Conservation (phyloP, 2,888 invertebrate species). For the Caenorhabditis sp. region DNA sequence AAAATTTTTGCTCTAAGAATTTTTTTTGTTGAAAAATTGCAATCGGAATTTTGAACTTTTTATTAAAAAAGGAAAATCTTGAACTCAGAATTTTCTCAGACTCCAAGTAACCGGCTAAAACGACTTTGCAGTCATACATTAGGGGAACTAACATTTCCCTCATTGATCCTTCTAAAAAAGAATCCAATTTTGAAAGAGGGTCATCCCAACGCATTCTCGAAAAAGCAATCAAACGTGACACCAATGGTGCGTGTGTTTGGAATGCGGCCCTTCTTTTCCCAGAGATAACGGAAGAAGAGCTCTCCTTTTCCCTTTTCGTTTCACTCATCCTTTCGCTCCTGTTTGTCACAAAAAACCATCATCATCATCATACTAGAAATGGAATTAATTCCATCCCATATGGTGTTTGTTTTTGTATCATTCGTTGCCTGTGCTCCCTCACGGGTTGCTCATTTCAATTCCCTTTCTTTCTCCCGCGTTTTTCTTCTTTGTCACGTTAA, state of each 20-base stretch:
- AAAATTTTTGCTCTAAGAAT: neutral
- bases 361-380: conserved; percentile 34
- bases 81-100: no score
- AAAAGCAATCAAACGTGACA: conserved; percentile 52
- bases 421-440: conserved; percentile 22
- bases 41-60: neutral
- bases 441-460: conserved; percentile 30
- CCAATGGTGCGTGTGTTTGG: conserved; percentile 33
- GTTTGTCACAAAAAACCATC: neutral
- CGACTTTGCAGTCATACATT: no score
- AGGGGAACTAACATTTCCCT: neutral
- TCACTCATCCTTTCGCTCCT: conserved; percentile 10
- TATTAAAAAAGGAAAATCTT: no score
- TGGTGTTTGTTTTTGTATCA: conserved; percentile 36
- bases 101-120: no score
- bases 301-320: neutral
- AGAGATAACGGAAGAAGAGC: conserved; percentile 39
- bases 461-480: neutral
- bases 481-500: conserved; percentile 24
- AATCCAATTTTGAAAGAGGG: conserved; percentile 37
- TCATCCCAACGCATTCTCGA: conserved; percentile 19
- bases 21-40: neutral
- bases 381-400: conserved; percentile 53
- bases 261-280: conserved; percentile 26
- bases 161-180: conserved; percentile 7